Evolutionary conservation across 2,888 invertebrate genomes (phyloP), one percentile per base, ranked within the genome.

Genomic region (Rhogogaster chlorosoma): DNA sequence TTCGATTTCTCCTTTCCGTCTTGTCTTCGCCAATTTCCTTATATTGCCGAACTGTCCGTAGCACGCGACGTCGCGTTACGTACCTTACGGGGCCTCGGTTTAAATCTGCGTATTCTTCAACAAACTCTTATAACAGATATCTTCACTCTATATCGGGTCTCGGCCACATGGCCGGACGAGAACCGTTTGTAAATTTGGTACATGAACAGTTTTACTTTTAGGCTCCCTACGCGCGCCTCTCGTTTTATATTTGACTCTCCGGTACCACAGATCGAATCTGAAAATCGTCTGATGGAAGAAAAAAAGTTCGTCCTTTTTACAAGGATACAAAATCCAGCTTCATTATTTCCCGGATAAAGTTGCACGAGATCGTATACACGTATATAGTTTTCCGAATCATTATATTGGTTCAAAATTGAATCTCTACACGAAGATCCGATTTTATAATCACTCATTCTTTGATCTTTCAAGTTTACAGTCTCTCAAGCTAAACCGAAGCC

Each of bases 81-180:
- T 73, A 0, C 12, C 12, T 73, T 2, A 73, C 57, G n/a, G 10
- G 1, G 38, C 6, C 57, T 15, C 9, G n/a, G n/a, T 73, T 73
- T 49, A 77, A 80, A 80, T 80, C 61, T 80, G 61, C 80, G 61
- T 80, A 26, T 77, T 80, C 61, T 78, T 78, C 36, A 29, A 78
- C 29, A 32, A 29, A 75, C 38, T 38, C 26, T 75, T 9, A 15
- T 22, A 15, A 45, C 45, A 80, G 80, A 80, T 80, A 80, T 80
- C 80, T 80, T 38, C 18, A 9, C 80, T 80, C 80, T 80, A 80
- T 80, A 80, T 77, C 77, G 45, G 77, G 53, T 15, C 26, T 29
- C 29, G 73, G 77, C 77, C 77, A 77, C 32, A 77, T 77, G 77
- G 77, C 77, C 53, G 29, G 45, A 49, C 29, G 49, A 22, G n/a